These are phyloP conservation scores for Pantala flavescens DNA, from an alignment of 1,140 invertebrate genomes.

Conservation along the genomic window DNA sequence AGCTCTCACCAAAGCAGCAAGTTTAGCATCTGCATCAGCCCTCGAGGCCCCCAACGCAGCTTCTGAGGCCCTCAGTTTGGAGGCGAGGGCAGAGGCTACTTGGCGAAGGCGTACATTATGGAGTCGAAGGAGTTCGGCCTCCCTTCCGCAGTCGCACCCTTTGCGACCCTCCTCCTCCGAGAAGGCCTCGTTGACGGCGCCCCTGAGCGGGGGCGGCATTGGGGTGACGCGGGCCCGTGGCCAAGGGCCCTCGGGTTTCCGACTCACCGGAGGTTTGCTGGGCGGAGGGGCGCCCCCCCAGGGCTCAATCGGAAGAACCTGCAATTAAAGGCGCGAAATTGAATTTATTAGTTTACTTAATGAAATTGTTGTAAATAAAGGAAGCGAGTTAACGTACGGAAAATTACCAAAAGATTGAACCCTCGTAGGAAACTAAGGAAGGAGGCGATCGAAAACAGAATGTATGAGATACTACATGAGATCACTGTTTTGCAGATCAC, in stretches of 20 bases:
- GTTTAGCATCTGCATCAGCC: conserved; percentile 50
- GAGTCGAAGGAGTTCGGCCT: conserved; percentile 27
- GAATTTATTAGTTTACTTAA: no score
- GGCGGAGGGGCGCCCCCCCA: background rate
- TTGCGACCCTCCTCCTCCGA: background rate
- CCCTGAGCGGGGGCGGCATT: background rate
- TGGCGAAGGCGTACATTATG: conserved; percentile 43
- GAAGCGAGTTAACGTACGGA: no score
- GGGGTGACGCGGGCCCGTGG: background rate
- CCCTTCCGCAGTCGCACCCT: background rate
- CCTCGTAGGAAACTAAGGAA: no score
- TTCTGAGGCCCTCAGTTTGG: conserved; percentile 48
- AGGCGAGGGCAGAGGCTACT: conserved; percentile 45
- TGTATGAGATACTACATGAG: no score
- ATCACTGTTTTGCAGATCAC: no score
- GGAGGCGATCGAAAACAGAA: no score
- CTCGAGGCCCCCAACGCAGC: conserved; percentile 47
- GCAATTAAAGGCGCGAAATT: no score
- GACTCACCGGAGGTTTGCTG: background rate
- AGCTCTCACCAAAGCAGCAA: conserved; percentile 53
- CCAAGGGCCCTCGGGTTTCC: background rate
- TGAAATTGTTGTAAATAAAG: no score
- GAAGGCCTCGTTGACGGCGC: background rate
- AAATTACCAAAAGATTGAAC: no score
- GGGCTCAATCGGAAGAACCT: background rate